These are phyloP conservation scores for Thera britannica DNA, from an alignment of 2,888 invertebrate genomes.

Conservation along the genomic window DNA sequence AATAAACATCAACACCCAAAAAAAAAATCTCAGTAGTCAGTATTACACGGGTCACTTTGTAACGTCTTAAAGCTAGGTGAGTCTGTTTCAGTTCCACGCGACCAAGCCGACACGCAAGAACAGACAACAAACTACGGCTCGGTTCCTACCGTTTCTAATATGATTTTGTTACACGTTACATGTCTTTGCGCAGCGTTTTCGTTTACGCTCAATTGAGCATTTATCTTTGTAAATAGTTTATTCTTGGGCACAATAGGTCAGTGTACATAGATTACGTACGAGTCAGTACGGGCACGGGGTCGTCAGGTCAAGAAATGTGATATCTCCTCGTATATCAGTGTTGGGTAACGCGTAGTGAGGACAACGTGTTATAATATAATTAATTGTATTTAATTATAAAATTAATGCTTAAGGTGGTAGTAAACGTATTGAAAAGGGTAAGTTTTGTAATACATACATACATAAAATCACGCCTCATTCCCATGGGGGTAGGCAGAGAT, in stretches of 20 bases:
- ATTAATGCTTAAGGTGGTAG: conserved; percentile 15
- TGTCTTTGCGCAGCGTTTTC: not conserved
- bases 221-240: not conserved
- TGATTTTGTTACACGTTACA: too few species aligned
- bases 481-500: too few species aligned
- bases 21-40: too few species aligned
- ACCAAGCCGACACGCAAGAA: too few species aligned
- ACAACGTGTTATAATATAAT: not conserved
- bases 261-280: not conserved
- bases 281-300: conserved; percentile 11
- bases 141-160: too few species aligned
- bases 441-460: not conserved
- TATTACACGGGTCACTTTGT: too few species aligned
- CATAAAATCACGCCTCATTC: too few species aligned
- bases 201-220: not conserved
- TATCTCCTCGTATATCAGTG: conserved; percentile 1
- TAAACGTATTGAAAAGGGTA: conserved; percentile 11
- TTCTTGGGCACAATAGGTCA: not conserved
- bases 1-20: too few species aligned
- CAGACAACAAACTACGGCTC: too few species aligned
- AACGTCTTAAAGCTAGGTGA: too few species aligned
- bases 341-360: not conserved
- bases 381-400: not conserved
- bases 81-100: too few species aligned
- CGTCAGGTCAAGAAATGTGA: conserved; percentile 14